A percentile compares a stretch with the other conserved stretches of the same genome.
Conservation (phyloP, 2,888 invertebrate species). For the Troides aeacus region DNA sequence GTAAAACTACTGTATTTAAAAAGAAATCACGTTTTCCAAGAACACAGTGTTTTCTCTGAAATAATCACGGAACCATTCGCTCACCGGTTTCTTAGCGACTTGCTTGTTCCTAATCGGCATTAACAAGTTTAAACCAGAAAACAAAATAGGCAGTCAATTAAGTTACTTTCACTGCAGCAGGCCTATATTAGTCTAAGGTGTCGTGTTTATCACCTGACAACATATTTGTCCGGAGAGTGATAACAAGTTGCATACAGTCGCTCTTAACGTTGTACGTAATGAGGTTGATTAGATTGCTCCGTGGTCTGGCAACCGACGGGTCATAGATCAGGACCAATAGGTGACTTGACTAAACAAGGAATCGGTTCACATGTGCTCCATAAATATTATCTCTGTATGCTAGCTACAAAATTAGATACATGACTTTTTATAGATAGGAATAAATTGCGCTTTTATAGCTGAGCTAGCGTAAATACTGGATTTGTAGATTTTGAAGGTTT, state of each 20-base stretch:
- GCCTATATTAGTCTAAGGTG: constrained; percentile 20
- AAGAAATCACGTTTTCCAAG: constrained; percentile 14
- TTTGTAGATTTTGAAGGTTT: constrained; percentile 1
- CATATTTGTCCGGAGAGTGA: constrained; percentile 41
- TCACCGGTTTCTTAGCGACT: constrained; percentile 14
- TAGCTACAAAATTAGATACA: constrained; percentile 12
- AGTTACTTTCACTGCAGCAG: constrained; percentile 21
- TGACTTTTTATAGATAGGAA: constrained; percentile 1
- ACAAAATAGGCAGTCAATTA: constrained; percentile 23
- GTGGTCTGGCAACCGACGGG: constrained; percentile 58
- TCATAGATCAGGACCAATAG: constrained; percentile 42
- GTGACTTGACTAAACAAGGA: constrained; percentile 25
- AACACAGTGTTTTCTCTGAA: constrained; percentile 16
- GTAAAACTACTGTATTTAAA: background rate
- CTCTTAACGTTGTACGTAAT: constrained; percentile 43
- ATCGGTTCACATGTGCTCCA: constrained; percentile 16
- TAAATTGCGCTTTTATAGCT: constrained; percentile 2
- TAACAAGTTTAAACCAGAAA: background rate
- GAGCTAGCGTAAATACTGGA: background rate
- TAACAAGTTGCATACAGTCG: constrained; percentile 32
- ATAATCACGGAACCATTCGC: constrained; percentile 23
- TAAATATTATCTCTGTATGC: constrained; percentile 6
- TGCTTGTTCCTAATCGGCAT: constrained; percentile 15
- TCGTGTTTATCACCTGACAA: constrained; percentile 34
- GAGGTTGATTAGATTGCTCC: constrained; percentile 63